phyloP scores from a whole-genome alignment of 2,113 vertebrate species.

The Apaloderma vittatum region DNA sequence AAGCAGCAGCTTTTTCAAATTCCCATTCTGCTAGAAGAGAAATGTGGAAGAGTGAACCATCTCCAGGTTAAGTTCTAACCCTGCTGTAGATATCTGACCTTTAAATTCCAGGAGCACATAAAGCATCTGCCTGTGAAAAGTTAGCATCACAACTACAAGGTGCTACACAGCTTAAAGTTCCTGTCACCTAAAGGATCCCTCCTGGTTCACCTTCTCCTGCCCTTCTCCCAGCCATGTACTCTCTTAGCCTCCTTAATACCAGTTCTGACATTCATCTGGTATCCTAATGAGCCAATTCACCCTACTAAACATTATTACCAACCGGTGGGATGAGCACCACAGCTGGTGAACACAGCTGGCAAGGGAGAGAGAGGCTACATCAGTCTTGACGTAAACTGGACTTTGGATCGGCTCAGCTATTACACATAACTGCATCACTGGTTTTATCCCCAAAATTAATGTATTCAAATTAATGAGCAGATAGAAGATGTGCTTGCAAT shows the following conservation, averaged over 20 bases:
- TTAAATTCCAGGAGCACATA: background rate
- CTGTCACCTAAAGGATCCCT: background rate
- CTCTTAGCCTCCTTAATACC: background rate
- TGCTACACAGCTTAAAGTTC: background rate
- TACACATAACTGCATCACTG: background rate
- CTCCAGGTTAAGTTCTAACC: background rate
- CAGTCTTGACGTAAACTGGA: background rate
- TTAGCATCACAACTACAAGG: background rate
- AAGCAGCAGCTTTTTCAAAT: background rate
- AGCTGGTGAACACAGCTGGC: background rate
- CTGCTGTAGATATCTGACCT: background rate
- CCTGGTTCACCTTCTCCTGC: background rate
- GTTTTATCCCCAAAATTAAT: background rate
- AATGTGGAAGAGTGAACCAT: background rate
- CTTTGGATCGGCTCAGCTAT: background rate
- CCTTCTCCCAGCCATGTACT: background rate
- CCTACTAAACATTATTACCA: background rate
- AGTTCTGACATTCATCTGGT: background rate
- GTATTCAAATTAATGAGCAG: background rate
- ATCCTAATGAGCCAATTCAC: background rate
- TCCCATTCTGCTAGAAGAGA: background rate
- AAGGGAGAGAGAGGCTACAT: background rate
- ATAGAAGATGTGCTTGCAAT: background rate
- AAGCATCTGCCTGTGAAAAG: background rate
- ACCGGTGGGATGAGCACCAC: background rate